Evolutionary conservation across 2,888 invertebrate genomes (phyloP).

Genomic region (Metacarcinus magister): DNA sequence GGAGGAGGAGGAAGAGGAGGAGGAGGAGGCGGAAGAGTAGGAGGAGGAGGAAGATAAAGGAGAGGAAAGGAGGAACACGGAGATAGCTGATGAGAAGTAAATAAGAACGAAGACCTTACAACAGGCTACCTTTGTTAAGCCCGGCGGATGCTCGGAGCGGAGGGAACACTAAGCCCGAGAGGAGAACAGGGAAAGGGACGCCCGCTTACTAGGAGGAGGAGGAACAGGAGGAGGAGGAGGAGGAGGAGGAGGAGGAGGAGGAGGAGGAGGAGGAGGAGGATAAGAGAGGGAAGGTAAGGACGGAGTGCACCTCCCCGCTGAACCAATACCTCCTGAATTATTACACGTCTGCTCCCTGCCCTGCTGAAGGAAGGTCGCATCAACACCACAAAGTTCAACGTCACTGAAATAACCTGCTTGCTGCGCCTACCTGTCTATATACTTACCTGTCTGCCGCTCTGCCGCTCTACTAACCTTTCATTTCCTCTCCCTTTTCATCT

Average conservation of each 20-base stretch:
- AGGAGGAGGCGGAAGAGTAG: background rate
- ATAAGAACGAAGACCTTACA: conserved; percentile 33
- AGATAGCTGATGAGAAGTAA: conserved; percentile 8
- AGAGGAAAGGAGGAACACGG: background rate
- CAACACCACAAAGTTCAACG: background rate
- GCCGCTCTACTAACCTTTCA: conserved; percentile 12
- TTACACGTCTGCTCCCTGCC: background rate
- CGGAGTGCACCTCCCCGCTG: background rate
- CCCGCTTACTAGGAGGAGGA: background rate
- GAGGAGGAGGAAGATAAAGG: background rate
- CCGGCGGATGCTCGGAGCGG: background rate
- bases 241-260: background rate
- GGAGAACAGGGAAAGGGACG: background rate
- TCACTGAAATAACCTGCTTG: background rate
- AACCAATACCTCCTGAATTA: conserved; percentile 48
- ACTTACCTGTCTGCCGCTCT: background rate
- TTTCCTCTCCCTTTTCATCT: background rate
- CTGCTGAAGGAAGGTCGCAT: background rate
- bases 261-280: background rate
- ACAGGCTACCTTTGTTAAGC: conserved; percentile 3
- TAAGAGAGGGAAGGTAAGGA: background rate
- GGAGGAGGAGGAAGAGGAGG: background rate
- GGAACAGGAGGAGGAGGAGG: background rate
- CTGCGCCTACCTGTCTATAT: background rate
- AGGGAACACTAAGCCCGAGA: conserved; percentile 6